A percentile compares a stretch with the other conserved stretches of the same genome.
Conservation (phyloP, 2,113 vertebrate genomes). For the Scomber japonicus region DNA sequence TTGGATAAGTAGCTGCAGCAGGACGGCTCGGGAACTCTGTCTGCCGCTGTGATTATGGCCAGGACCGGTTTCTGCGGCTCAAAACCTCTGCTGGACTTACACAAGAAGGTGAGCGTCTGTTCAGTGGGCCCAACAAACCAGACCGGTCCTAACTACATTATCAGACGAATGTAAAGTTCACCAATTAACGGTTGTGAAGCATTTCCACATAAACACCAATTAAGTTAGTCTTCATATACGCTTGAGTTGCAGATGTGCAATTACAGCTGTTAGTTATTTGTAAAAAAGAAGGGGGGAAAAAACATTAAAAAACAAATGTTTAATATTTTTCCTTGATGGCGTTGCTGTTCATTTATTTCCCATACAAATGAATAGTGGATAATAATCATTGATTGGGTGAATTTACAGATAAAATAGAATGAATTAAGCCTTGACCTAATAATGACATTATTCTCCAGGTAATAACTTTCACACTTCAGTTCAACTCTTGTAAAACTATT, state of each 20-base stretch:
- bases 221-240: too few relatives aligned
- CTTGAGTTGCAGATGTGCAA: too few relatives aligned
- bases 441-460: too few relatives aligned
- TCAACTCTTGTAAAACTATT: not conserved
- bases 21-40: constrained; percentile 49
- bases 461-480: not conserved
- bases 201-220: too few relatives aligned
- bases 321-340: too few relatives aligned
- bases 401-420: not conserved
- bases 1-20: constrained; percentile 83
- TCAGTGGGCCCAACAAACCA: not conserved
- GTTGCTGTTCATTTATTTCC: too few relatives aligned
- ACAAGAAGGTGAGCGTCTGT: constrained; percentile 77
- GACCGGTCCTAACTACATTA: not conserved
- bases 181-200: too few relatives aligned
- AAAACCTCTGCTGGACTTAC: constrained; percentile 84
- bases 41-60: constrained; percentile 80
- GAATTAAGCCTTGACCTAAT: not conserved
- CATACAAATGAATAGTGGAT: too few relatives aligned
- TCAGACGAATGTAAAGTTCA: too few relatives aligned
- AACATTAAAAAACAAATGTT: too few relatives aligned
- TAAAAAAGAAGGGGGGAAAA: not conserved
- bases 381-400: not conserved
- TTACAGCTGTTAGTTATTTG: not conserved
- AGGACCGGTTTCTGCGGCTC: constrained; percentile 83